Evolutionary conservation across 2,113 vertebrate species (phyloP).

Genomic region (Gasterosteus aculeatus): DNA sequence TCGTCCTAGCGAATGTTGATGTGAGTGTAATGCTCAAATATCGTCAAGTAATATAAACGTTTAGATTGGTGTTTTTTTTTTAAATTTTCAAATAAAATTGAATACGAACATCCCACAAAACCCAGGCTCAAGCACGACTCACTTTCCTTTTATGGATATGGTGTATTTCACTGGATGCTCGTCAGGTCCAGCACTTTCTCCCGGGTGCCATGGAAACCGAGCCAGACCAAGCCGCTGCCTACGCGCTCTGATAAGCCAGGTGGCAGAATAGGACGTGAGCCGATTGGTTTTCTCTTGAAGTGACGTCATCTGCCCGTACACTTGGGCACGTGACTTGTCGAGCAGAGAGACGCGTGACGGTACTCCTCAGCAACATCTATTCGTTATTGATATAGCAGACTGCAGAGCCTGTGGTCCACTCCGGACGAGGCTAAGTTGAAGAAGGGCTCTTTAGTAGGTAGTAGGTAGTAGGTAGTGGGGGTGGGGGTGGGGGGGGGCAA

Average conservation of each 20-base stretch:
- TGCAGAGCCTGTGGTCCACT: slow-evolving; percentile 10
- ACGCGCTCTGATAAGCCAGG: slow-evolving; percentile 69
- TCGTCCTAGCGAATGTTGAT: background rate
- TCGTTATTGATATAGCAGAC: slow-evolving; percentile 3
- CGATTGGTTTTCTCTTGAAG: slow-evolving; percentile 46
- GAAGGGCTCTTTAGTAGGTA: background rate
- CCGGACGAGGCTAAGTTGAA: background rate
- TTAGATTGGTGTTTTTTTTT: background rate
- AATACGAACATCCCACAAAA: background rate
- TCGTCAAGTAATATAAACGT: no score
- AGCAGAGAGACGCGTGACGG: slow-evolving; percentile 36
- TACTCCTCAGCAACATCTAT: slow-evolving; percentile 25
- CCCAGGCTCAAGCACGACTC: background rate
- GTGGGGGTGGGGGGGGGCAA: background rate
- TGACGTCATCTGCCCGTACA: slow-evolving; percentile 57
- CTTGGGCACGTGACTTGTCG: slow-evolving; percentile 38
- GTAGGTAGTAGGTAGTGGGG: no score
- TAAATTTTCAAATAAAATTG: background rate
- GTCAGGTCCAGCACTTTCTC: slow-evolving; percentile 52
- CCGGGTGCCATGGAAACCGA: slow-evolving; percentile 73
- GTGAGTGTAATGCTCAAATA: background rate
- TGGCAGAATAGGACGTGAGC: slow-evolving; percentile 21
- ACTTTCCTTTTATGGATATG: background rate
- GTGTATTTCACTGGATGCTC: slow-evolving; percentile 13
- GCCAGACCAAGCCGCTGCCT: slow-evolving; percentile 58